Base-by-base conservation (phyloP, 2,113 vertebrate genomes). In the Halcyon senegalensis region DNA sequence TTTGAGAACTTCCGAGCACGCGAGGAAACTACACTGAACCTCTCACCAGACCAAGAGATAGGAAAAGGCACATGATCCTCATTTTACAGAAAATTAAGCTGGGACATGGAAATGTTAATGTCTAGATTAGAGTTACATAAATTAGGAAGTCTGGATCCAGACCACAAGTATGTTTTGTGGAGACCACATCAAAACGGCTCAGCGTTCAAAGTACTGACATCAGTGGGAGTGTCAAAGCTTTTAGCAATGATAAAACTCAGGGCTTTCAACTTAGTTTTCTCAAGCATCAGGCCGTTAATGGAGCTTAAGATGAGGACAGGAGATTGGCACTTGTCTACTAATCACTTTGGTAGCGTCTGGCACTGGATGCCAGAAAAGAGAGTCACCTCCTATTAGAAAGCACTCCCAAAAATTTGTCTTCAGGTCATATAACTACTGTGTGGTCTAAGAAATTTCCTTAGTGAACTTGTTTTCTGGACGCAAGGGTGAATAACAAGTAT, bases 131-230 rank as follows among this genome's bases (percentile, higher is more conserved):
- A 83, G 84, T 82, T 91, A 89, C 91, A 91, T 72, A 94, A 95
- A 94, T 91, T 72, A 62, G 2, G 12, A 82, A 94, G 53, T 73
- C 95, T 89, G 81, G 39, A 66, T 96, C 81, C 94, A 96, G 91
- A 95, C 93, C 94, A 94, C 91, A 95, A 94, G 77, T 83, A 95
- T 89, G 93, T 94, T 93, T 90, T 94, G 66, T 82, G 69, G 70
- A 93, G 93, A 91, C 87, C 95, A 95, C 93, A 96, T 96, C 91
- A 96, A 89, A 95, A 96, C 62, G 64, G 89, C 69, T 97, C 69
- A 37, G 93, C 0, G 1, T 84, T 96, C 84, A 93, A 89, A 91
- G 89, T 37, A 63, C 89, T 92, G 92, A 72, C 77, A 85, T 94
- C 91, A 94, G 74, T 2, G 2, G 81, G 84, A 96, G 70, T 31